Percentiles rank a stretch among this genome's conserved stretches.
Evolutionary conservation across 2,797 vertebrate genomes (phyloP).

Genomic region (Anas georgica): DNA sequence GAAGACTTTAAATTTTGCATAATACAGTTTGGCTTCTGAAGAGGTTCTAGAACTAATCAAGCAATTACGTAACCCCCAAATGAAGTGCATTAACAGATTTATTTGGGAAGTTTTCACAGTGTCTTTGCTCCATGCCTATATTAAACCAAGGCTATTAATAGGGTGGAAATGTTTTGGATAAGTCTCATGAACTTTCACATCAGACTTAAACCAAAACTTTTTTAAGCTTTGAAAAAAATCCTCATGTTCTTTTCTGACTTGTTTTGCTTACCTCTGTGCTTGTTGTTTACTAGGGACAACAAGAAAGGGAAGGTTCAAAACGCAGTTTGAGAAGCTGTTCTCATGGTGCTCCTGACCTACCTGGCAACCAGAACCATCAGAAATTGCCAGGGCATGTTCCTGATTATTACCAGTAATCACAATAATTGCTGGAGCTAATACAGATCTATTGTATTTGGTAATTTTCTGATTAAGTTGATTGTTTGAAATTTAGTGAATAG

Average conservation of each 20-base stretch:
- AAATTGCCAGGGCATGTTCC: not conserved
- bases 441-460: not conserved
- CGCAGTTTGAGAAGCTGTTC: not conserved
- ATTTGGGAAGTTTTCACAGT: not conserved
- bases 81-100: not conserved
- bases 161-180: constrained; percentile 34
- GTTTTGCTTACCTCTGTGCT: constrained; percentile 26
- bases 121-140: constrained; percentile 16
- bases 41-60: not conserved
- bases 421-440: not conserved
- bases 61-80: not conserved
- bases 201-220: not conserved
- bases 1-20: not conserved
- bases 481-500: not conserved
- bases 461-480: not conserved
- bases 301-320: constrained; percentile 1
- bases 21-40: not conserved
- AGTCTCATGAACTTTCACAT: constrained; percentile 60
- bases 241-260: not conserved
- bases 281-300: not conserved
- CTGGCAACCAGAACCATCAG: not conserved
- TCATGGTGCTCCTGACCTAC: not conserved
- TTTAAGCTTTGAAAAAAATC: not conserved
- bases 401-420: not conserved
- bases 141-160: constrained; percentile 58